Evolutionary conservation across 2,888 invertebrate genomes (phyloP).

Genomic region (Matsumyia berberina): DNA sequence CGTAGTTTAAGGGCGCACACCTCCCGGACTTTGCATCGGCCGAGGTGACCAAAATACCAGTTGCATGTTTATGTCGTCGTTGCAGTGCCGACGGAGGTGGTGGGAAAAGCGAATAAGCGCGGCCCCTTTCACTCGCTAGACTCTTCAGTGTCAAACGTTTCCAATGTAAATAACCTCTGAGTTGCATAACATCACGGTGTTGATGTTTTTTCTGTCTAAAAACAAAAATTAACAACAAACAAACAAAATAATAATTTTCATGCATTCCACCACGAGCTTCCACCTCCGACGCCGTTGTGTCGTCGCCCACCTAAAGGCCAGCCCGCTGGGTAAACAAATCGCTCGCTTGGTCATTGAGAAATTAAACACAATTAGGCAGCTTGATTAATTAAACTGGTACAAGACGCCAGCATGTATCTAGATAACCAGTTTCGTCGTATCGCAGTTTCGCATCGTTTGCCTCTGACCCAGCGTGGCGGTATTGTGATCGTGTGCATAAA

Average conservation of each 20-base stretch:
- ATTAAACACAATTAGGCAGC: slow-evolving; percentile 52
- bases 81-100: background rate
- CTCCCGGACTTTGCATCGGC: slow-evolving; percentile 51
- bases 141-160: slow-evolving; percentile 29
- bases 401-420: slow-evolving; percentile 20
- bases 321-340: slow-evolving; percentile 49
- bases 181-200: slow-evolving; percentile 34
- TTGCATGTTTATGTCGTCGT: slow-evolving; percentile 22
- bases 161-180: slow-evolving; percentile 65
- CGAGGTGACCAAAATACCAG: slow-evolving; percentile 16
- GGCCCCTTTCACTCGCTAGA: slow-evolving; percentile 38
- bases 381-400: slow-evolving; percentile 51
- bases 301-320: slow-evolving; percentile 40
- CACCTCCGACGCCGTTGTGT: slow-evolving; percentile 11
- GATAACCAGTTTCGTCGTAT: slow-evolving; percentile 33
- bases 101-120: slow-evolving; percentile 40
- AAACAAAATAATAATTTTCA: slow-evolving; percentile 30
- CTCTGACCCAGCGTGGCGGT: slow-evolving; percentile 38
- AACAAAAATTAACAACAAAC: slow-evolving; percentile 22
- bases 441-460: slow-evolving; percentile 31
- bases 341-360: slow-evolving; percentile 33
- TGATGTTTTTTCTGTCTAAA: slow-evolving; percentile 17
- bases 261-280: slow-evolving; percentile 25
- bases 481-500: slow-evolving; percentile 31
- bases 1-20: slow-evolving; percentile 24